Percentiles rank a stretch among this genome's conserved stretches.
These are phyloP conservation scores for Seira sanloemensis DNA, from an alignment of 2,888 invertebrate species.

Conservation along the genomic window DNA sequence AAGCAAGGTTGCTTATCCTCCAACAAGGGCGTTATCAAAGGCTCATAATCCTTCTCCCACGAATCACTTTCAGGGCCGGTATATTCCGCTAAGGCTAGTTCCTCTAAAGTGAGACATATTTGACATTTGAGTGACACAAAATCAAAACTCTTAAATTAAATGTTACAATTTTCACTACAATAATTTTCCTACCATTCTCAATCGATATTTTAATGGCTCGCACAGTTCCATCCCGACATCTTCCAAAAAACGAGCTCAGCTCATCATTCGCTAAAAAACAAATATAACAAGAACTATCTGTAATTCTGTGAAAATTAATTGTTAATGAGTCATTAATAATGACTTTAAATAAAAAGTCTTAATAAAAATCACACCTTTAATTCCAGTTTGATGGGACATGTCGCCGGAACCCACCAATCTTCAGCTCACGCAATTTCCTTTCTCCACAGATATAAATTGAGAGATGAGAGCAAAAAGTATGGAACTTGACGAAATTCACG, in stretches of 20 bases:
- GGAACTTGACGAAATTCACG: no score
- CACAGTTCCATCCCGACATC: constrained; percentile 87
- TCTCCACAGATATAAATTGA: no score
- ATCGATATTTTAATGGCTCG: constrained; percentile 90
- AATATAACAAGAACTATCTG: no score
- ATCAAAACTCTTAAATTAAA: not conserved
- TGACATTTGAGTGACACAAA: constrained; percentile 14
- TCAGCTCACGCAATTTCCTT: no score
- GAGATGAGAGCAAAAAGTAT: no score
- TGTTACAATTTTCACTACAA: no score
- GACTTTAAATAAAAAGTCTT: no score
- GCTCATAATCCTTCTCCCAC: constrained; percentile 92
- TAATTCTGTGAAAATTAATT: no score
- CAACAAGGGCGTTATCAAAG: constrained; percentile 83
- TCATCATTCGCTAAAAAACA: constrained; percentile 87
- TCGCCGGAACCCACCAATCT: no score
- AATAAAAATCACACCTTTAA: constrained; percentile 83
- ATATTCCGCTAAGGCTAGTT: constrained; percentile 82
- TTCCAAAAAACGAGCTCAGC: constrained; percentile 87
- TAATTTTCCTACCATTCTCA: constrained; percentile 84
- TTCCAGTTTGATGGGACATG: constrained; percentile 95
- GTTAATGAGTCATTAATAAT: no score
- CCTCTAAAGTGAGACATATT: constrained; percentile 81
- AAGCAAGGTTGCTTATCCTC: constrained; percentile 92
- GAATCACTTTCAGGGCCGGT: constrained; percentile 80